Evolutionary conservation across 2,113 vertebrate species (phyloP), one percentile per base, ranked within the genome.

Genomic region (Aleadryas rufinucha): DNA sequence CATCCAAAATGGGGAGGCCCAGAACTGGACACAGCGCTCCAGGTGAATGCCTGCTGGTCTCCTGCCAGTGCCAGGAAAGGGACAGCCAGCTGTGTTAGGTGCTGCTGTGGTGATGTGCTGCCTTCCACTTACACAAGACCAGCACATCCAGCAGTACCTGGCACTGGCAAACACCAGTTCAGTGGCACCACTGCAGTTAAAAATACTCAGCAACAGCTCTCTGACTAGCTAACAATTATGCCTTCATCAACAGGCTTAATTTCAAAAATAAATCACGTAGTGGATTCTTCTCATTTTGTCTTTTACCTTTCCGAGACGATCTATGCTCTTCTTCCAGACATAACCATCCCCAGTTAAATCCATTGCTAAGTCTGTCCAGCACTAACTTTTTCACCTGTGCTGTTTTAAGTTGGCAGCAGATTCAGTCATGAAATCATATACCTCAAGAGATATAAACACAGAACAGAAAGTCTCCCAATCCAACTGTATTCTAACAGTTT

Each of bases 1-100:
- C n/a, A 5, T 8, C 23, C 59, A 2, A 5, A 39, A 7, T 0
- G 7, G 16, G 23, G 28, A 16, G 41, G 14, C 18, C 16, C 59
- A n/a, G 70, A 15, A 0, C 8, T 35, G 60, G 37, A 1, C 41
- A 8, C 41, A 39, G 60, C 41, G 3, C 30, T 16, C 1, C 11
- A 33, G 28, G 4, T 22, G 39, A 17, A 4, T 11, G 19, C 35
- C 70, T 33, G n/a, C 79, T 64, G 70, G 13, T 35, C 28, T 50
- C 28, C 54, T 45, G 47, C 9, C 80, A n/a, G 45, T 4, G 14
- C 21, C 52, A 27, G 21, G 53, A 42, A 16, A 26, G 22, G 6
- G 19, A 42, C 2, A 13, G n/a, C 11, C 28, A n/a, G 56, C n/a
- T 47, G 15, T 3, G 1, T 3, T 17, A 7, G 45, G 22, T 27